Conservation (phyloP, 2,113 vertebrate genomes). For the Chionomys nivalis region DNA sequence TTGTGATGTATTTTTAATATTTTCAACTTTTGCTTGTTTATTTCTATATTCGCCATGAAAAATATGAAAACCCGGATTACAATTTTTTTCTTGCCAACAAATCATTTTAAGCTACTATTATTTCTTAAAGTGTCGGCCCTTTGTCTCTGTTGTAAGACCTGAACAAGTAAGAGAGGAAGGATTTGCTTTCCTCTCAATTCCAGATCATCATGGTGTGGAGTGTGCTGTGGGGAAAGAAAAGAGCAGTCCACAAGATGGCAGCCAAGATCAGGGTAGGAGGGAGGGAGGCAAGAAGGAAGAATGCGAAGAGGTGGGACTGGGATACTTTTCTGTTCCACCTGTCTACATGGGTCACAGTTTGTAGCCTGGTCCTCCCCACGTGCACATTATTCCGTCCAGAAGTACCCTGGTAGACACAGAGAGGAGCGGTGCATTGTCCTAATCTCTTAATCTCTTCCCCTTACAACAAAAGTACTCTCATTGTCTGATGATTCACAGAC, state of each 20-base stretch:
- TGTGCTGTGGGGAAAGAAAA: neutral
- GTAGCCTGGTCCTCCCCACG: too few species aligned
- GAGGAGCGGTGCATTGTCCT: neutral
- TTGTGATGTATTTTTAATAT: neutral
- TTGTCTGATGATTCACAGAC: neutral
- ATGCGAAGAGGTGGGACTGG: too few species aligned
- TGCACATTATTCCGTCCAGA: neutral
- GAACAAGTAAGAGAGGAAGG: too few species aligned
- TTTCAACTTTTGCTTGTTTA: neutral
- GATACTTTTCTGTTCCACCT: neutral
- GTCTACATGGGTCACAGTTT: neutral
- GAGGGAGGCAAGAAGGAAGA: too few species aligned
- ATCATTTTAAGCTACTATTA: neutral
- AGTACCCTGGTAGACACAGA: too few species aligned
- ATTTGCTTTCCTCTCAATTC: neutral
- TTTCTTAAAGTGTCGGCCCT: neutral
- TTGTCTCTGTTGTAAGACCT: neutral
- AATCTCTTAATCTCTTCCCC: neutral
- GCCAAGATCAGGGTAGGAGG: too few species aligned
- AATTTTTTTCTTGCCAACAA: neutral
- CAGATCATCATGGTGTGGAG: neutral
- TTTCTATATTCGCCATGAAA: neutral
- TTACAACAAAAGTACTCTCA: neutral
- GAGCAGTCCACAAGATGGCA: neutral
- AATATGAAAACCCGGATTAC: neutral